phyloP scores from a whole-genome alignment of 1,140 invertebrate species.

The Planococcus citri region DNA sequence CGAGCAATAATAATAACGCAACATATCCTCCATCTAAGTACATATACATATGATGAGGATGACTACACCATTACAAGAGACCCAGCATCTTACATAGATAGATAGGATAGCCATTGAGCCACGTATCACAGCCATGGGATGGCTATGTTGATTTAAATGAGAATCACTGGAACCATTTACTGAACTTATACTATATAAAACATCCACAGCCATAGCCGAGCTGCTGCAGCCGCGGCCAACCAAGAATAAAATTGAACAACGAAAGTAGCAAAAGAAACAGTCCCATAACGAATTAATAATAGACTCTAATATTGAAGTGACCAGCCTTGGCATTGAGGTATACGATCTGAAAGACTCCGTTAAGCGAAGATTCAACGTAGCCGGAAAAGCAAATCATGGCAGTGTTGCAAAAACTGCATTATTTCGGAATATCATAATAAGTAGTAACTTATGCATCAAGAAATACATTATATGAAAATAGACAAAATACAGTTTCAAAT shows the following conservation, averaged over 20 bases:
- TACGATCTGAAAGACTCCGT: not conserved
- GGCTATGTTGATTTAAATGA: not conserved
- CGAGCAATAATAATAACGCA: too few relatives aligned
- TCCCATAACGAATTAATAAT: not conserved
- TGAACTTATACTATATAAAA: too few relatives aligned
- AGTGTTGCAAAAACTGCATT: not conserved
- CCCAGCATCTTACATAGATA: too few relatives aligned
- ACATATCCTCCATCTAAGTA: too few relatives aligned
- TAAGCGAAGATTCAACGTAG: not conserved
- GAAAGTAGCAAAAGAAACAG: not conserved
- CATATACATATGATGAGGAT: too few relatives aligned
- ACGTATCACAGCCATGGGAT: too few relatives aligned
- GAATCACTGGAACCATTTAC: slow-evolving; percentile 1
- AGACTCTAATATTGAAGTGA: not conserved
- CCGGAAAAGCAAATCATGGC: not conserved
- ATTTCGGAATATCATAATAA: not conserved
- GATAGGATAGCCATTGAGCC: too few relatives aligned
- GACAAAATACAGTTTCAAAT: too few relatives aligned
- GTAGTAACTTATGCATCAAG: too few relatives aligned
- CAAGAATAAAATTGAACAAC: not conserved
- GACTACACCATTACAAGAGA: too few relatives aligned
- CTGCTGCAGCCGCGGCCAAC: not conserved
- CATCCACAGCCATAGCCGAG: too few relatives aligned
- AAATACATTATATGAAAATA: too few relatives aligned
- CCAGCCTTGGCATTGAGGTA: not conserved